These are phyloP conservation scores for Ruditapes philippinarum DNA, from an alignment of 1,140 invertebrate genomes.

Conservation along the genomic window DNA sequence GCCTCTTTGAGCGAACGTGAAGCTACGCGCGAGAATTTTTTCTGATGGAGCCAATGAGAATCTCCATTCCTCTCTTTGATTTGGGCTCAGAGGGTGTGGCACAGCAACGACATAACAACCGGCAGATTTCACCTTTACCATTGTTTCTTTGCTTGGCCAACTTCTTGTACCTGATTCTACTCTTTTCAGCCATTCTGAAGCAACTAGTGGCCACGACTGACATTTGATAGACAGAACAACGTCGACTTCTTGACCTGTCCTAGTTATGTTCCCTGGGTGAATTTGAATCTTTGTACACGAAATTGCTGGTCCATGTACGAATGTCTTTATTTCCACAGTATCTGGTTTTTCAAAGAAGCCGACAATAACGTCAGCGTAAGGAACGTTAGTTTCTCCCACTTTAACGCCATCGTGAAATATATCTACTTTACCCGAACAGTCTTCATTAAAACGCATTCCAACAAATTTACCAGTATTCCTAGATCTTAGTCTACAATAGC, in stretches of 20 bases:
- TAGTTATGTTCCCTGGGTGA: background rate
- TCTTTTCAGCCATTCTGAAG: background rate
- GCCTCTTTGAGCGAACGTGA: background rate
- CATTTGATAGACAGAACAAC: background rate
- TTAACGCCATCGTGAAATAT: background rate
- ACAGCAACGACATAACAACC: background rate
- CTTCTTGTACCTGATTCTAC: background rate
- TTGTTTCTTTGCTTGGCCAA: background rate
- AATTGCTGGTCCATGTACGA: background rate
- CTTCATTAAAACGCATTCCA: background rate
- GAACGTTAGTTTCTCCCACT: background rate
- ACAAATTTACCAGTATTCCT: background rate
- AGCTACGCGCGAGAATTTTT: background rate
- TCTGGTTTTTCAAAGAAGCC: background rate
- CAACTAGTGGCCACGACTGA: background rate
- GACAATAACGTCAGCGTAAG: background rate
- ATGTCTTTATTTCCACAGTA: conserved; percentile 8
- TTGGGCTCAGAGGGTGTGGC: background rate
- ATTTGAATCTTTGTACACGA: conserved; percentile 6
- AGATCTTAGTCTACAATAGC: background rate
- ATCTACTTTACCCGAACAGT: background rate
- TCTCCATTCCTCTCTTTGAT: background rate
- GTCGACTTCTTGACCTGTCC: background rate
- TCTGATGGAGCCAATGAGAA: background rate
- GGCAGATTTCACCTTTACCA: background rate